Evolutionary conservation across 2,797 vertebrate species (phyloP).

Genomic region (Ctenopoma kingsleyae): DNA sequence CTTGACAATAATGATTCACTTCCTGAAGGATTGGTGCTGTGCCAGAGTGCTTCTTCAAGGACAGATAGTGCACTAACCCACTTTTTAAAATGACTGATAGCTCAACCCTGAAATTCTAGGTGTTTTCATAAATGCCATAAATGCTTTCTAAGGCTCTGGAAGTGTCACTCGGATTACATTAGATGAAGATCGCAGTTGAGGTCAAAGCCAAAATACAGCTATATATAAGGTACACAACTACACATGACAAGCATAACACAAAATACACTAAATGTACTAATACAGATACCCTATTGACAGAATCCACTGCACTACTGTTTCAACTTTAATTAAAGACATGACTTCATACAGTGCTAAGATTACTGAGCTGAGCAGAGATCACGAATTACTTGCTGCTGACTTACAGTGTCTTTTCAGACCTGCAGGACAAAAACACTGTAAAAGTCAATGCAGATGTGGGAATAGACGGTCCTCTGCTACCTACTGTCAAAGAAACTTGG

Average conservation of each 20-base stretch:
- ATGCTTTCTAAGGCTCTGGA: slow-evolving; percentile 41
- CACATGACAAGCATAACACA: neutral
- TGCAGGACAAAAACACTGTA: neutral
- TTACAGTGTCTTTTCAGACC: neutral
- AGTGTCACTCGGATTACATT: slow-evolving; percentile 36
- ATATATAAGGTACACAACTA: neutral
- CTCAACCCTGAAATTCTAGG: slow-evolving; percentile 47
- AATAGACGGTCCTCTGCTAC: neutral
- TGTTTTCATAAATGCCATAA: slow-evolving; percentile 47
- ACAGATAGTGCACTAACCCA: slow-evolving; percentile 65
- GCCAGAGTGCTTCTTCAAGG: slow-evolving; percentile 75
- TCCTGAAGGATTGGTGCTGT: slow-evolving; percentile 70
- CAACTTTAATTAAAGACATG: neutral
- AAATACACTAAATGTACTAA: neutral
- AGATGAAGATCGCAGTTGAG: slow-evolving; percentile 20
- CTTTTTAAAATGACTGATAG: slow-evolving; percentile 61
- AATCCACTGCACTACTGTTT: neutral
- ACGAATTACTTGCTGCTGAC: neutral
- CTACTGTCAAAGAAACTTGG: neutral
- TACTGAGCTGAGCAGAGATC: neutral
- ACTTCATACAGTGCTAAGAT: neutral
- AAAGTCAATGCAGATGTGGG: neutral
- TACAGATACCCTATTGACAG: neutral
- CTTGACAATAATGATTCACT: slow-evolving; percentile 70
- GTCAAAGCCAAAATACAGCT: slow-evolving; percentile 17